Conservation (phyloP, 2,797 vertebrate genomes). For the Chrosomus eos region DNA sequence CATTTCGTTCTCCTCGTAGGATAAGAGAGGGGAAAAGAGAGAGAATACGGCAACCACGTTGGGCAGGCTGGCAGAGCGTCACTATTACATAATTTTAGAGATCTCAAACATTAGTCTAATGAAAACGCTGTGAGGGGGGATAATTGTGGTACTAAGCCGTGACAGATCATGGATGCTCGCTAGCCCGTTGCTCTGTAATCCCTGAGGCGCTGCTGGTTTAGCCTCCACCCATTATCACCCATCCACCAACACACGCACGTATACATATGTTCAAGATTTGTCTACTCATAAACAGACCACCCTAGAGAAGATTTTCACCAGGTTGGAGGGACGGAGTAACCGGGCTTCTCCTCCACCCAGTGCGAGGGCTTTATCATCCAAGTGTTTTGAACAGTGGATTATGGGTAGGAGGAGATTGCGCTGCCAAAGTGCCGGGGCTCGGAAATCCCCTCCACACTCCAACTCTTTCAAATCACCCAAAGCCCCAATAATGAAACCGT, state of each 20-base stretch:
- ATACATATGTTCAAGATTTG: not conserved
- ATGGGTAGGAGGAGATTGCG: constrained; percentile 69
- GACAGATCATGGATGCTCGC: constrained; percentile 81
- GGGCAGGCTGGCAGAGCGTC: constrained; percentile 73
- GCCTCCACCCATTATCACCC: constrained; percentile 64
- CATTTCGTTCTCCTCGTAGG: constrained; percentile 67
- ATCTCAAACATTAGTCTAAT: constrained; percentile 85
- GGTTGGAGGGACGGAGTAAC: constrained; percentile 63
- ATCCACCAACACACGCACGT: constrained; percentile 12
- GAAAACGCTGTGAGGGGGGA: constrained; percentile 79
- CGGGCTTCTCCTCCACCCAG: constrained; percentile 61
- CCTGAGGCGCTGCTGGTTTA: constrained; percentile 64
- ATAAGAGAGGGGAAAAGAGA: constrained; percentile 41
- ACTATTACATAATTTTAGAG: constrained; percentile 83
- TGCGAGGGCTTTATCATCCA: constrained; percentile 64
- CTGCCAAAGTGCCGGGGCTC: constrained; percentile 51
- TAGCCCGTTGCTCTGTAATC: constrained; percentile 83
- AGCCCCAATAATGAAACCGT: constrained; percentile 48
- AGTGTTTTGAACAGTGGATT: constrained; percentile 69
- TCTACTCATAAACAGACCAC: constrained; percentile 10
- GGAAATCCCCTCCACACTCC: constrained; percentile 62
- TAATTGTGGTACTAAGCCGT: constrained; percentile 84
- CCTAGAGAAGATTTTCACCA: constrained; percentile 50
- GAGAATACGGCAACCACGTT: constrained; percentile 68
- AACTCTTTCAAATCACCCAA: constrained; percentile 49